Evolutionary conservation across 2,888 invertebrate species (phyloP).

Genomic region (Heteromyza rotundicornis): DNA sequence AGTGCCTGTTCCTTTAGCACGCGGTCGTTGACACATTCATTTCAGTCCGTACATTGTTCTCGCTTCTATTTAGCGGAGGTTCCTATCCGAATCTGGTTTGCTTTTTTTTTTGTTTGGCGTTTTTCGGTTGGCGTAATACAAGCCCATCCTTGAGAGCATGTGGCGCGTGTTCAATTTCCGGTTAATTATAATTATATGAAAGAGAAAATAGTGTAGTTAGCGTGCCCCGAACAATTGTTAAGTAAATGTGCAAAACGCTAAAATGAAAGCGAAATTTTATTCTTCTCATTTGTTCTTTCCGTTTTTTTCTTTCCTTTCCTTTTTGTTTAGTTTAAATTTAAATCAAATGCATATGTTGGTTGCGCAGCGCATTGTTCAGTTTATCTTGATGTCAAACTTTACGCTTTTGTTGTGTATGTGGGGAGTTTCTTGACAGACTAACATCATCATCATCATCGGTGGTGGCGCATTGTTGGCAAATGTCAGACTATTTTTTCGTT

Average conservation of each 20-base stretch:
- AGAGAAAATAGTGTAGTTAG: slow-evolving; percentile 4
- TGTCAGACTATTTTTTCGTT: slow-evolving; percentile 39
- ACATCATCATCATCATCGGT: no score
- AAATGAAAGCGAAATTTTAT: slow-evolving; percentile 55
- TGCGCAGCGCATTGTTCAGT: slow-evolving; percentile 14
- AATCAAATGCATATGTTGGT: slow-evolving; percentile 48
- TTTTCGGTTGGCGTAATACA: slow-evolving; percentile 1
- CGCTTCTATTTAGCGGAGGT: slow-evolving; percentile 3
- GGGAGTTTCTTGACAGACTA: slow-evolving; percentile 7
- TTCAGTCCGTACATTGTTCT: no score
- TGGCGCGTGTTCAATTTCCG: slow-evolving; percentile 63
- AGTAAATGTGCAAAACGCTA: slow-evolving; percentile 42
- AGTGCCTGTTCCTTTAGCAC: slow-evolving; percentile 47
- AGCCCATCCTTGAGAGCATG: slow-evolving; percentile 25
- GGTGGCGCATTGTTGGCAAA: slow-evolving; percentile 26
- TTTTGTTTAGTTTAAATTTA: slow-evolving; percentile 22
- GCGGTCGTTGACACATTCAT: slow-evolving; percentile 51
- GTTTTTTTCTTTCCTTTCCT: slow-evolving; percentile 26
- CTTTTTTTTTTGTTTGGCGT: no score
- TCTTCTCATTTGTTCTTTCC: slow-evolving; percentile 39
- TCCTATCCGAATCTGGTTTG: slow-evolving; percentile 10
- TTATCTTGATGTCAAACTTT: slow-evolving; percentile 21
- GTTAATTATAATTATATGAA: slow-evolving; percentile 56
- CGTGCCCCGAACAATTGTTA: slow-evolving; percentile 32
- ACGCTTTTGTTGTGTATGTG: slow-evolving; percentile 3